Evolutionary conservation across 2,113 vertebrate genomes (phyloP).

Genomic region (Protobothrops flavoviridis): DNA sequence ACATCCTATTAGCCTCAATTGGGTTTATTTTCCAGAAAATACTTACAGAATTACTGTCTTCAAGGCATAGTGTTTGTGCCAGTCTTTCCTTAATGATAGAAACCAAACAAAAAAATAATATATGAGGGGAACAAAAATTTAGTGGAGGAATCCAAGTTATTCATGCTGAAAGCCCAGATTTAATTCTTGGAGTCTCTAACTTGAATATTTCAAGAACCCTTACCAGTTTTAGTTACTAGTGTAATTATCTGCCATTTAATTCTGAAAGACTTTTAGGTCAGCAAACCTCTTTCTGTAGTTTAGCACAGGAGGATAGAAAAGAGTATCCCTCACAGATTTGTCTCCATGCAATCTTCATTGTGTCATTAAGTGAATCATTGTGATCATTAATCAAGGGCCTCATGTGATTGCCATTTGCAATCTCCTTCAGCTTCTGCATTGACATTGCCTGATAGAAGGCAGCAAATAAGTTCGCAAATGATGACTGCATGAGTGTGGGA

Average conservation of each 20-base stretch:
- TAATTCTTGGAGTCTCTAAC: neutral
- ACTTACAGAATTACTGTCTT: neutral
- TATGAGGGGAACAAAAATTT: neutral
- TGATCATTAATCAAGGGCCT: neutral
- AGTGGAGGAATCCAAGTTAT: neutral
- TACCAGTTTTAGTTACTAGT: neutral
- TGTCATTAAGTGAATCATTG: neutral
- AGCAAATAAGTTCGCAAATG: neutral
- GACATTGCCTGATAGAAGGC: neutral
- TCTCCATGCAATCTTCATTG: neutral
- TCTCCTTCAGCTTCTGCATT: neutral
- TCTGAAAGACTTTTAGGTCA: neutral
- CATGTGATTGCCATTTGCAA: neutral
- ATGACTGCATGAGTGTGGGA: neutral
- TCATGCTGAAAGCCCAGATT: neutral
- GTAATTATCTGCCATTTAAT: constrained; percentile 5
- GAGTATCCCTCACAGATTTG: neutral
- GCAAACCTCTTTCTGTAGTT: neutral
- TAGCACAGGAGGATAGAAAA: neutral
- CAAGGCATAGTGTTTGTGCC: neutral
- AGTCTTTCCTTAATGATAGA: neutral
- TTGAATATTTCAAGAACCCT: neutral
- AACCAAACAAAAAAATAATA: neutral
- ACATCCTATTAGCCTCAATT: neutral
- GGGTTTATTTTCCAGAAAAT: neutral